Conservation (phyloP, 2,888 invertebrate species). For the Synanthedon tipuliformis region DNA sequence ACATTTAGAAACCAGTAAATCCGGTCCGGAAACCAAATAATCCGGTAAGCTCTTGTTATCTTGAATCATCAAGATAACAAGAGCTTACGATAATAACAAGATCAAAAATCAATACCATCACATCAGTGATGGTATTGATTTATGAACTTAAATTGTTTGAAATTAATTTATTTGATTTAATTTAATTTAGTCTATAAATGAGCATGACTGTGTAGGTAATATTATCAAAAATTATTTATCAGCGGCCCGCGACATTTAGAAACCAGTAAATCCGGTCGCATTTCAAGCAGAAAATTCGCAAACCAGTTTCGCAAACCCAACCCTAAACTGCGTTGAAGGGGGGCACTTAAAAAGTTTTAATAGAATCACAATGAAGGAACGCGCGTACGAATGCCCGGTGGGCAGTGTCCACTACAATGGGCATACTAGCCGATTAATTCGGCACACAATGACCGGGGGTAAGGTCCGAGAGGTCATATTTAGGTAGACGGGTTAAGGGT, state of each 20-base stretch:
- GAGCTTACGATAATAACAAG: too few relatives aligned
- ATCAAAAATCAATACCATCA: too few relatives aligned
- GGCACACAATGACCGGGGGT: slow-evolving; percentile 55
- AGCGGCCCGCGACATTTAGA: slow-evolving; percentile 3
- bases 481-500: slow-evolving; percentile 65
- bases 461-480: slow-evolving; percentile 61
- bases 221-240: too few relatives aligned
- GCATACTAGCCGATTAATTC: slow-evolving; percentile 63
- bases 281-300: slow-evolving; percentile 20
- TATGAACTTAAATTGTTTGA: too few relatives aligned
- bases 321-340: slow-evolving; percentile 32
- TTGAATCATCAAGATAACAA: too few relatives aligned
- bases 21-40: too few relatives aligned
- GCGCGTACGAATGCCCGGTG: slow-evolving; percentile 32
- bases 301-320: slow-evolving; percentile 22
- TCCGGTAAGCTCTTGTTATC: too few relatives aligned
- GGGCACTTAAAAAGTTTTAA: slow-evolving; percentile 60
- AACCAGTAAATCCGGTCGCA: slow-evolving; percentile 20
- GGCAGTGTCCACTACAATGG: slow-evolving; percentile 55
- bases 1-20: slow-evolving; percentile 21
- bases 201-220: too few relatives aligned
- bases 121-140: too few relatives aligned
- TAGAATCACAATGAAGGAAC: slow-evolving; percentile 48
- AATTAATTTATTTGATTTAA: too few relatives aligned
- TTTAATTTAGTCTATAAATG: too few relatives aligned